phyloP scores from a whole-genome alignment of 2,888 invertebrate genomes.

The Lycophotia porphyrea region DNA sequence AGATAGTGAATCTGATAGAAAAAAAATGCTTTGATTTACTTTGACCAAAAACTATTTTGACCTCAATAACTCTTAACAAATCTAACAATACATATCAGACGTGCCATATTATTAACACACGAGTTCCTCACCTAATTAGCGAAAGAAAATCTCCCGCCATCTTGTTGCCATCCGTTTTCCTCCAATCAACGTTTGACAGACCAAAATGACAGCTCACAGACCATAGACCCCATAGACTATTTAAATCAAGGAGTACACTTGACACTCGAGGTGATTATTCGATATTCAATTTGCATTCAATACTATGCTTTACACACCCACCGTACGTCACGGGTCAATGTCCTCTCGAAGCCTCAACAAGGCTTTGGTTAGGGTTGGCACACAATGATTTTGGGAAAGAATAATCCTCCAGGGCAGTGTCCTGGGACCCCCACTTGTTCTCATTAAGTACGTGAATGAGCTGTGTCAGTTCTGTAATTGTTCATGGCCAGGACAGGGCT shows the following conservation, averaged over 20 bases:
- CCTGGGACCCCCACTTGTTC: too few species aligned
- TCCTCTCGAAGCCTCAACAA: conserved; percentile 71
- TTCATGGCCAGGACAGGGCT: too few species aligned
- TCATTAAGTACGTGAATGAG: too few species aligned
- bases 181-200: not conserved
- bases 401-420: too few species aligned
- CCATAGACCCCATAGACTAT: conserved; percentile 28
- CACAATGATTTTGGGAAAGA: not conserved
- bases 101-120: not conserved
- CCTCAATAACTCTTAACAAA: not conserved
- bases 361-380: conserved; percentile 63
- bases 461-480: too few species aligned
- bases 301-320: conserved; percentile 68
- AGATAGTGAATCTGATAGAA: not conserved
- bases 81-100: not conserved
- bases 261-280: conserved; percentile 54
- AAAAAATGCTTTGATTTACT: not conserved
- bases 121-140: not conserved
- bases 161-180: not conserved
- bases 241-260: conserved; percentile 45
- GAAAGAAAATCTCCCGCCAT: not conserved
- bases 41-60: not conserved
- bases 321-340: conserved; percentile 75
- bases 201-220: conserved; percentile 5
- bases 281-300: conserved; percentile 62